Conservation (phyloP, 2,888 invertebrate species). For the Drosophila maculinotata region DNA sequence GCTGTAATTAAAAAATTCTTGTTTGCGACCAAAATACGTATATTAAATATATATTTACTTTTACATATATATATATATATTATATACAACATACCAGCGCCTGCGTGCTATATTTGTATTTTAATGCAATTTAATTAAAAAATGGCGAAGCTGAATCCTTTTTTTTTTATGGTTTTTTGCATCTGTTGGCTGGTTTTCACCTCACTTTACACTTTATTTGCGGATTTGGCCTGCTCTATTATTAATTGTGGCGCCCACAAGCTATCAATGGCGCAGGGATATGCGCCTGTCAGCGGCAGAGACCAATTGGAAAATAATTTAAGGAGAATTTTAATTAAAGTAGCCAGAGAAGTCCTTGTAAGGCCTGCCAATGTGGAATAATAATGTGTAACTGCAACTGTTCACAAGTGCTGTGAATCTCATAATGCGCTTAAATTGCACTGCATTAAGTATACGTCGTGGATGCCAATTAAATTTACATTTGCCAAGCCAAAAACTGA, state of each 20-base stretch:
- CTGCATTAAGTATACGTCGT: constrained; percentile 49
- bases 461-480: constrained; percentile 39
- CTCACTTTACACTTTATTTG: constrained; percentile 55
- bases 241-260: constrained; percentile 50
- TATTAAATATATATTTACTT: constrained; percentile 22
- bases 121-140: constrained; percentile 70
- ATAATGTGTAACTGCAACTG: background rate
- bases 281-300: constrained; percentile 5
- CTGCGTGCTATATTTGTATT: constrained; percentile 27
- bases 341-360: no score
- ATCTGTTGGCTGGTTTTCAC: constrained; percentile 4
- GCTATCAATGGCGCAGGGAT: constrained; percentile 21
- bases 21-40: constrained; percentile 13
- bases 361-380: no score
- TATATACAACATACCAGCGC: constrained; percentile 6
- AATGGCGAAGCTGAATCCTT: constrained; percentile 46
- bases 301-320: constrained; percentile 7
- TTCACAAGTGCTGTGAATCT: constrained; percentile 14
- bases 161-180: constrained; percentile 21
- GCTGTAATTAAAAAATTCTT: constrained; percentile 62
- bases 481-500: constrained; percentile 37
- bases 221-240: constrained; percentile 56
- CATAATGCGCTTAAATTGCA: constrained; percentile 45
- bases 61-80: constrained; percentile 20
- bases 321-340: constrained; percentile 41